A percentile compares a stretch with the other conserved stretches of the same genome.
Conservation (phyloP, 2,113 vertebrate genomes). For the Sinocyclocheilus anophthalmus region DNA sequence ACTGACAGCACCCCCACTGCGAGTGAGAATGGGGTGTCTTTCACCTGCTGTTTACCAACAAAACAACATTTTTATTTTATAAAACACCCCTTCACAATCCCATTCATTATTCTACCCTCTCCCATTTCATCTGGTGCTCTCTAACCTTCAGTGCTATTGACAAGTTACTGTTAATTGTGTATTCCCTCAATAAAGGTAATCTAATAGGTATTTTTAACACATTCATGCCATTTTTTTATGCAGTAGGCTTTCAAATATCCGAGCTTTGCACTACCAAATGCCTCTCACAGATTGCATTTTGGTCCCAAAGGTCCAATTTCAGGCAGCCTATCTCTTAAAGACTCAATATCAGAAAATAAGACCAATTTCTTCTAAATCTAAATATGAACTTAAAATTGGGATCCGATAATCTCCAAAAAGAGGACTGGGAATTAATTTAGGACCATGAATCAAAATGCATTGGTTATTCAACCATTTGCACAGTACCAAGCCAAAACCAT, state of each 20-base stretch:
- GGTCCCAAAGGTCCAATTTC: conserved; percentile 11
- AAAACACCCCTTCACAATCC: neutral
- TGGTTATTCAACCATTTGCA: neutral
- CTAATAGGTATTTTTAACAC: neutral
- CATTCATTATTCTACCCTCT: neutral
- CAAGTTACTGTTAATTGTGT: neutral
- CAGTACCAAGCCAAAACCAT: neutral
- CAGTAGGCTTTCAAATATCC: neutral
- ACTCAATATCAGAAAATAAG: neutral
- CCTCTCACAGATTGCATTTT: conserved; percentile 12
- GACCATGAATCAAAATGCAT: neutral
- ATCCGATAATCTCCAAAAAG: neutral
- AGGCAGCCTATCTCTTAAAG: neutral
- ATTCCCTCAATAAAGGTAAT: neutral
- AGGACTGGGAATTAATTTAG: neutral
- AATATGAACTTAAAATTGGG: neutral
- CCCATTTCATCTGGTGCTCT: neutral
- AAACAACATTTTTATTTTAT: neutral
- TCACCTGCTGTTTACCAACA: conserved; percentile 40
- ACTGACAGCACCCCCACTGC: conserved; percentile 33
- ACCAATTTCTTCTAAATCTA: neutral
- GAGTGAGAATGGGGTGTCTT: conserved; percentile 2
- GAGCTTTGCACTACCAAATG: neutral
- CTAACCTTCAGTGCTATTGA: neutral
- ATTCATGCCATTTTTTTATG: neutral